Percentiles rank a stretch among this genome's conserved stretches.
These are phyloP conservation scores for Camponotus floridanus DNA, from an alignment of 1,140 invertebrate genomes.

Conservation along the genomic window DNA sequence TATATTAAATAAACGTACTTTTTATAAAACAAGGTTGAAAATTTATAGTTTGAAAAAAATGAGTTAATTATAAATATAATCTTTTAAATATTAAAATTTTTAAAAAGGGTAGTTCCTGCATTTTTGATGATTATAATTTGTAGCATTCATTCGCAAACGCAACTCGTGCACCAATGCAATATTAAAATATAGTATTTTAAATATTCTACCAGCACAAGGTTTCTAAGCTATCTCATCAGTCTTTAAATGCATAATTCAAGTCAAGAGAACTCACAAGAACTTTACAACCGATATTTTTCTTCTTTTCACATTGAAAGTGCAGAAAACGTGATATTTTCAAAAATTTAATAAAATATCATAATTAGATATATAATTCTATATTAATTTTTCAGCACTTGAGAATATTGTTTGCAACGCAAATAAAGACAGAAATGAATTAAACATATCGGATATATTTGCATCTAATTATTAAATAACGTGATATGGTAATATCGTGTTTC, in stretches of 20 bases:
- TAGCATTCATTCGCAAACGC: too few relatives aligned
- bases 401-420: constrained; percentile 10
- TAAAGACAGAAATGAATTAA: not conserved
- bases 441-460: not conserved
- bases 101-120: not conserved
- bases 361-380: constrained; percentile 11
- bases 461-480: constrained; percentile 16
- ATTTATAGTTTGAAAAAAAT: not conserved
- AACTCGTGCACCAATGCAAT: too few relatives aligned
- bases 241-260: not conserved
- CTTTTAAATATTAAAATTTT: not conserved
- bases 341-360: not conserved
- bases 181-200: not conserved
- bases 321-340: not conserved
- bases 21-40: not conserved
- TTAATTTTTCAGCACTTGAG: not conserved
- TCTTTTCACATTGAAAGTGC: not conserved
- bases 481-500: not conserved
- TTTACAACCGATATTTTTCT: not conserved
- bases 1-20: not conserved
- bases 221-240: not conserved
- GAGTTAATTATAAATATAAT: not conserved
- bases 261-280: not conserved
- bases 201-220: not conserved
- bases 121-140: not conserved